Conservation (phyloP, 2,888 invertebrate species). For the Tyria jacobaeae region DNA sequence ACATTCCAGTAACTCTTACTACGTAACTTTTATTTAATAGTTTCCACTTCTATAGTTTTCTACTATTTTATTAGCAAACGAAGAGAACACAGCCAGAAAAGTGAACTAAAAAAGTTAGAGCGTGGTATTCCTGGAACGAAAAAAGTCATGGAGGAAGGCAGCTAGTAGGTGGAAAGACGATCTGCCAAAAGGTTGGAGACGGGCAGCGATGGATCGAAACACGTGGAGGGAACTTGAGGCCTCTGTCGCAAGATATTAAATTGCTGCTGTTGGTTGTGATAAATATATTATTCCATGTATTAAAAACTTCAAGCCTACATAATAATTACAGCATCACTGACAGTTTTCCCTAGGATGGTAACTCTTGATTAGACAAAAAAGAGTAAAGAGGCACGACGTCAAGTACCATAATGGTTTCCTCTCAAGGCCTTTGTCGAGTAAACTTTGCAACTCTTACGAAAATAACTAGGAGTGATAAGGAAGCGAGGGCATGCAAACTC, state of each 20-base stretch:
- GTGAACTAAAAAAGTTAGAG: no score
- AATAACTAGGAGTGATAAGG: conserved; percentile 70
- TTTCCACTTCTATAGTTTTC: background rate
- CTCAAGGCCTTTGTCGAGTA: conserved; percentile 78
- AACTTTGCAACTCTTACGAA: conserved; percentile 78
- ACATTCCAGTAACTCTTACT: background rate
- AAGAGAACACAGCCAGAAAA: no score
- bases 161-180: no score
- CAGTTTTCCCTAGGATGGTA: conserved; percentile 20
- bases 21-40: background rate
- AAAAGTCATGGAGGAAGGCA: no score
- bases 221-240: no score
- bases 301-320: background rate
- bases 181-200: no score
- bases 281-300: background rate
- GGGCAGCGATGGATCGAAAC: no score
- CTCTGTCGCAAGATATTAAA: no score
- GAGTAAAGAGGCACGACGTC: conserved; percentile 75
- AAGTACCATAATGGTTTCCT: conserved; percentile 83
- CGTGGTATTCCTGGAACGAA: no score
- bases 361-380: conserved; percentile 71
- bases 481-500: conserved; percentile 52
- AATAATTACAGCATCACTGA: conserved; percentile 10
- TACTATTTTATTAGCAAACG: background rate
- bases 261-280: no score